Conservation (phyloP, 2,888 invertebrate species). For the Drepana falcataria region DNA sequence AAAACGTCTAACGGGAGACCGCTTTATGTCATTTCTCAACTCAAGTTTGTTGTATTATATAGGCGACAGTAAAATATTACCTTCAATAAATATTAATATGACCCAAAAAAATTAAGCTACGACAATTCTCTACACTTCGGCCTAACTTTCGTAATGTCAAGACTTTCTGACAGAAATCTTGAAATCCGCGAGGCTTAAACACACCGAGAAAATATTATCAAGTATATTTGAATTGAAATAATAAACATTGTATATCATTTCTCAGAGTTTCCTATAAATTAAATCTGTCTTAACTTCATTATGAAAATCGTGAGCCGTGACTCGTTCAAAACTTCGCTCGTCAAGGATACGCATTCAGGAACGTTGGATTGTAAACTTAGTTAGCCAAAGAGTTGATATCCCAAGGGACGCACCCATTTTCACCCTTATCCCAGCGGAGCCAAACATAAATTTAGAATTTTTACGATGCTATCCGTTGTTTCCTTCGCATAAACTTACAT, state of each 20-base stretch:
- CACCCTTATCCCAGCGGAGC: not conserved
- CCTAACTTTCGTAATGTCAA: too few relatives aligned
- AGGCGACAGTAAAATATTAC: too few relatives aligned
- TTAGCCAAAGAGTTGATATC: not conserved
- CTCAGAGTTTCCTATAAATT: not conserved
- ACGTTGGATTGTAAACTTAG: not conserved
- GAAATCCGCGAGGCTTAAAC: too few relatives aligned
- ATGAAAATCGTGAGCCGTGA: not conserved
- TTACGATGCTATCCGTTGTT: not conserved
- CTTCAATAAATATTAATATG: too few relatives aligned
- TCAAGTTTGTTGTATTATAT: too few relatives aligned
- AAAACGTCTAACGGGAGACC: too few relatives aligned
- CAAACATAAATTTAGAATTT: slow-evolving; percentile 1
- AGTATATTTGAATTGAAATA: too few relatives aligned
- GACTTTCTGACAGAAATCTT: too few relatives aligned
- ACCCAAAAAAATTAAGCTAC: too few relatives aligned
- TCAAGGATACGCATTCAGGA: not conserved
- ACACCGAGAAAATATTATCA: too few relatives aligned
- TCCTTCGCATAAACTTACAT: slow-evolving; percentile 1
- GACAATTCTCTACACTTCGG: too few relatives aligned
- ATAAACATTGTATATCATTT: not conserved
- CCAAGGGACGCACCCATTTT: not conserved
- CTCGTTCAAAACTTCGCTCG: not conserved
- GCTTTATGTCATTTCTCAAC: too few relatives aligned
- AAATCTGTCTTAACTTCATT: not conserved